Conservation (phyloP, 2,888 invertebrate species). For the Lypha dubia region DNA sequence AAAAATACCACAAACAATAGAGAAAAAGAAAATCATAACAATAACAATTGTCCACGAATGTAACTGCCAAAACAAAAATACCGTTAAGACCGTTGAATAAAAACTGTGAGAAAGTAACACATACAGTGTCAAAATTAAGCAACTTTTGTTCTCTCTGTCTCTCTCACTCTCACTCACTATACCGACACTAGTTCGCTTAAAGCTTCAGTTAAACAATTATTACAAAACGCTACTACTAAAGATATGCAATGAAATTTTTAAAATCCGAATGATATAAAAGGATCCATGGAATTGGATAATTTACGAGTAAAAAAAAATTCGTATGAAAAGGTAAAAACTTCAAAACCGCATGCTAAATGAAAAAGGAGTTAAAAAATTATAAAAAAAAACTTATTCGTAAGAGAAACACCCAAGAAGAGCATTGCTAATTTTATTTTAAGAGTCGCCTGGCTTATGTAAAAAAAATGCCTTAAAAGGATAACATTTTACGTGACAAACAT, state of each 20-base stretch:
- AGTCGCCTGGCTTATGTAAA: constrained; percentile 3
- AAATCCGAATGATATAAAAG: background rate
- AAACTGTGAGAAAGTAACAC: constrained; percentile 14
- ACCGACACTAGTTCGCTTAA: constrained; percentile 12
- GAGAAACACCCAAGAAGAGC: background rate
- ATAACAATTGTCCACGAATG: constrained; percentile 57
- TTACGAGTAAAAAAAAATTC: background rate
- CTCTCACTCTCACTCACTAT: background rate
- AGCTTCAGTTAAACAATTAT: background rate
- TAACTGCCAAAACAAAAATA: constrained; percentile 71
- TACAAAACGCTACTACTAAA: too few species aligned
- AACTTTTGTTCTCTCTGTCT: constrained; percentile 45
- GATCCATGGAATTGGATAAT: background rate
- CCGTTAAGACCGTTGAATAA: constrained; percentile 43
- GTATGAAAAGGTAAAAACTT: background rate
- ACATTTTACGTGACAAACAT: too few species aligned
- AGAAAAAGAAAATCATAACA: constrained; percentile 47
- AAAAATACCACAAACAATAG: constrained; percentile 7
- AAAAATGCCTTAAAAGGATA: background rate
- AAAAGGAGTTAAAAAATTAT: background rate
- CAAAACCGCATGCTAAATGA: background rate
- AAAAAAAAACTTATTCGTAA: constrained; percentile 1
- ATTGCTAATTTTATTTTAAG: constrained; percentile 2
- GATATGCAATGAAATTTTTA: background rate
- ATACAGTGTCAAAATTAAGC: constrained; percentile 46